Conservation (phyloP, 2,888 invertebrate genomes). For the Steinernema carpocapsae region DNA sequence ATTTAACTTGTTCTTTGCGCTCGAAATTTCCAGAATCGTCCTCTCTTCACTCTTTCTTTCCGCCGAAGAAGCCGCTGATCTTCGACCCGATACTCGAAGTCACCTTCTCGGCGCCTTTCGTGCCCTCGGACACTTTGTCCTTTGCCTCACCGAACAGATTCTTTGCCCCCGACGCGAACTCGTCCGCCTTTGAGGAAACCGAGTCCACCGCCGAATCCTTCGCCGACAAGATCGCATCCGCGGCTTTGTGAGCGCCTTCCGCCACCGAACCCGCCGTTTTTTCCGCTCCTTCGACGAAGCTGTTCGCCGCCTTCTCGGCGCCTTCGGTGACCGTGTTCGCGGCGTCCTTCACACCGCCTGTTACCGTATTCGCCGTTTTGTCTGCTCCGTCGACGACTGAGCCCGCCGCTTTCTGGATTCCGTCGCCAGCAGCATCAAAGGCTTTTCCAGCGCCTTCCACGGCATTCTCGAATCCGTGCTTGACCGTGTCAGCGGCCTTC, state of each 20-base stretch:
- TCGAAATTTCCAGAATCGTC: background rate
- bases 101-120: background rate
- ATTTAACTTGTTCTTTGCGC: constrained; percentile 7
- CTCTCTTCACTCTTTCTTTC: constrained; percentile 6
- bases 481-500: background rate
- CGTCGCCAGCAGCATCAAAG: background rate
- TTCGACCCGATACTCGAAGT: background rate
- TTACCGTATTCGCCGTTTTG: background rate
- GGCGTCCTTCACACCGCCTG: background rate
- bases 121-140: background rate
- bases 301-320: background rate
- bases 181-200: background rate
- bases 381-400: background rate
- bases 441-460: background rate
- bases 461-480: background rate
- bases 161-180: background rate
- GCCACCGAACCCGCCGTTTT: background rate
- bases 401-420: background rate
- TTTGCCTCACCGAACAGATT: background rate
- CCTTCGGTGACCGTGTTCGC: background rate
- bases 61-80: background rate
- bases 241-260: background rate
- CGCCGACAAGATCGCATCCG: background rate
- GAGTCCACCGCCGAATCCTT: background rate
- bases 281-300: background rate